phyloP scores from a whole-genome alignment of 2,888 invertebrate species.

The Euzetes globulus region DNA sequence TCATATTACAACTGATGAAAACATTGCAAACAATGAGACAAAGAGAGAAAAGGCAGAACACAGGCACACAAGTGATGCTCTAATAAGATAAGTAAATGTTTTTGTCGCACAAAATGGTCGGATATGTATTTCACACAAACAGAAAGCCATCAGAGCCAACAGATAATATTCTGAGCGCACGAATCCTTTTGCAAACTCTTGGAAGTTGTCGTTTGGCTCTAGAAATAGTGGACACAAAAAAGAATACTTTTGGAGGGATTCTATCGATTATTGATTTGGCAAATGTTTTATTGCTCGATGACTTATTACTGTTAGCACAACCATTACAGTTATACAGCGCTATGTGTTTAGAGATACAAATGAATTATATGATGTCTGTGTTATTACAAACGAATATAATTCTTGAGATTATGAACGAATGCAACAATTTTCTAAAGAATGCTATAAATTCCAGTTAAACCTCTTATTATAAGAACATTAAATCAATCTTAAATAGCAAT shows the following conservation, averaged over 20 bases:
- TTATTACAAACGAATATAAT: conserved; percentile 20
- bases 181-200: background rate
- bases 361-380: conserved; percentile 20
- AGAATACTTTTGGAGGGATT: background rate
- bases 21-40: background rate
- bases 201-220: background rate
- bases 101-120: conserved; percentile 25
- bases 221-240: background rate
- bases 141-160: background rate
- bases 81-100: conserved; percentile 31
- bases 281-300: conserved; percentile 24
- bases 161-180: conserved; percentile 22
- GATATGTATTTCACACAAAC: conserved; percentile 18
- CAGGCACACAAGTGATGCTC: conserved; percentile 20
- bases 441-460: conserved; percentile 27
- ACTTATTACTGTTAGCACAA: conserved; percentile 20
- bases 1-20: conserved; percentile 7
- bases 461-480: conserved; percentile 30
- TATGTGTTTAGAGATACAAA: conserved; percentile 18
- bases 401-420: conserved; percentile 11
- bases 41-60: background rate
- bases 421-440: conserved; percentile 27
- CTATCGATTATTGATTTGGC: conserved; percentile 21
- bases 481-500: conserved; percentile 19
- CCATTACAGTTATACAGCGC: too few relatives aligned